These are phyloP conservation scores for Trichogramma pretiosum DNA, from an alignment of 1,140 invertebrate genomes.

Conservation along the genomic window DNA sequence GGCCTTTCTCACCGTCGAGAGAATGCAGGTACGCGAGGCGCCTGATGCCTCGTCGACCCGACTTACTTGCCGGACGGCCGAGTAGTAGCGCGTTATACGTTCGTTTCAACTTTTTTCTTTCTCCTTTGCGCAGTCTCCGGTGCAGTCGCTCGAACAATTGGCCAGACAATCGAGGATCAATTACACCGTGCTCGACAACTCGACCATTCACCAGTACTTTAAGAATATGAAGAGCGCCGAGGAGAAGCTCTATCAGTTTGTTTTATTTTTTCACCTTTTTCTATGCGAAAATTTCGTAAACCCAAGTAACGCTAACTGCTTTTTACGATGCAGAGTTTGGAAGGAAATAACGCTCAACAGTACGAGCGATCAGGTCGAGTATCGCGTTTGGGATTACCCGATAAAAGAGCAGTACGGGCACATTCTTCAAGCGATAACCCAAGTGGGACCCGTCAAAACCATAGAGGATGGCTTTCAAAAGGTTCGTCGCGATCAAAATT, in stretches of 20 bases:
- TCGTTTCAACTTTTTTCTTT: neutral
- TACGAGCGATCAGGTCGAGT: conserved; percentile 62
- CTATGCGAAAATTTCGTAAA: too few species aligned
- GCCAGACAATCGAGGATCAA: conserved; percentile 80
- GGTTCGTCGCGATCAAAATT: conserved; percentile 31
- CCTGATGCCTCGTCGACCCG: neutral
- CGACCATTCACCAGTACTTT: conserved; percentile 76
- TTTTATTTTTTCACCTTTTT: too few species aligned
- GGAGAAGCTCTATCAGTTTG: conserved; percentile 73
- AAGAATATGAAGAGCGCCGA: conserved; percentile 86
- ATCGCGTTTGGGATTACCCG: conserved; percentile 87
- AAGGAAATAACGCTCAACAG: conserved; percentile 80
- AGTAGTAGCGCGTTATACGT: too few species aligned
- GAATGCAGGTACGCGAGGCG: conserved; percentile 67
- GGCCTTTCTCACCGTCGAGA: conserved; percentile 90
- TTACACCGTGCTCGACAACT: conserved; percentile 79
- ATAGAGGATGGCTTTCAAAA: conserved; percentile 66
- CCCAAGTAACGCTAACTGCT: neutral
- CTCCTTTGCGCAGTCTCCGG: conserved; percentile 56
- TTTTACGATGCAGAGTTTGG: conserved; percentile 59
- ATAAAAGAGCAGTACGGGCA: conserved; percentile 84
- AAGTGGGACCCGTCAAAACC: conserved; percentile 59
- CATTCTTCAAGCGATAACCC: conserved; percentile 73
- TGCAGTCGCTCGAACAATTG: conserved; percentile 79
- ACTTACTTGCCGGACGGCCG: neutral